Conservation (phyloP, 2,888 invertebrate species). For the Machimus rusticus region DNA sequence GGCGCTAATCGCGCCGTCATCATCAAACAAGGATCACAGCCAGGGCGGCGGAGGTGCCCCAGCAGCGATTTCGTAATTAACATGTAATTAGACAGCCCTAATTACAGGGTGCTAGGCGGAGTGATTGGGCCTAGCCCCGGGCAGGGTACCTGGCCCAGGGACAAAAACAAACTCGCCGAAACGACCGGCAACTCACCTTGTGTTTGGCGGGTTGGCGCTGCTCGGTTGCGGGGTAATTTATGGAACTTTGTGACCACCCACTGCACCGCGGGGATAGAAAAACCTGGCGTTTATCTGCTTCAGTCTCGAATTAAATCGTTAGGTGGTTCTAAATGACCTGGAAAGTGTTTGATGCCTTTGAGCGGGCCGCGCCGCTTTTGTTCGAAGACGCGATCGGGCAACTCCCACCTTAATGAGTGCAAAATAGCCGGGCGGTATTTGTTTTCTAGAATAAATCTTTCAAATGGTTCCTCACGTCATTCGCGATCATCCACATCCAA, state of each 20-base stretch:
- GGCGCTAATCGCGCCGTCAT: slow-evolving; percentile 43
- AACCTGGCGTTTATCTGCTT: not conserved
- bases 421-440: slow-evolving; percentile 27
- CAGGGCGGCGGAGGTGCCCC: not conserved
- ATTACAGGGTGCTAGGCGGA: slow-evolving; percentile 15
- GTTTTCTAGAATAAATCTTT: slow-evolving; percentile 30
- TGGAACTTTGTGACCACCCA: slow-evolving; percentile 38
- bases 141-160: not conserved
- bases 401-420: slow-evolving; percentile 2
- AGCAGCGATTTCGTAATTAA: slow-evolving; percentile 34
- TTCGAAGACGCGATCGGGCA: not conserved
- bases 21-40: slow-evolving; percentile 41
- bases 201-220: not conserved
- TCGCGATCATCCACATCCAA: not conserved
- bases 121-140: not conserved
- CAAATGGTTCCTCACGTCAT: not conserved
- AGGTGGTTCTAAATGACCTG: slow-evolving; percentile 39
- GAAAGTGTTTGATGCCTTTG: slow-evolving; percentile 39
- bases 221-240: slow-evolving; percentile 9
- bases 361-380: not conserved
- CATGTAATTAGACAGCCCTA: slow-evolving; percentile 36
- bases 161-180: slow-evolving; percentile 26
- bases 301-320: slow-evolving; percentile 34
- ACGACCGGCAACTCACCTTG: not conserved
- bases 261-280: not conserved